Evolutionary conservation across 92 coral and sea anemone genomes (phyloP), one percentile per base, ranked within the genome.

Genomic region (Zoanthus solanderi): DNA sequence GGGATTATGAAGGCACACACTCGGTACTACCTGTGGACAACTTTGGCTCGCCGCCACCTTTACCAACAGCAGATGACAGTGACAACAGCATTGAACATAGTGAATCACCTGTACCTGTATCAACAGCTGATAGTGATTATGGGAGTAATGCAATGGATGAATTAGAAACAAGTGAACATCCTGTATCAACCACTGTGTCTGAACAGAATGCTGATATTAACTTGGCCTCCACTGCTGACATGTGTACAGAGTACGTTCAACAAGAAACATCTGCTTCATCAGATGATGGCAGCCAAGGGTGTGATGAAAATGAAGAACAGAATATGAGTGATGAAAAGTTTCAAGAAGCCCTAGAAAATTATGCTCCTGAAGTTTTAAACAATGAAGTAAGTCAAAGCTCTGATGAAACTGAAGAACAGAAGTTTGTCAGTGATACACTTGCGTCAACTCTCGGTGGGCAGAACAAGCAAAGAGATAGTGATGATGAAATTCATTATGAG

Each of bases 81-180:
- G 85, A 81, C 37, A 67, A 52, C 30, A 79, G 56, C 58, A 81
- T 17, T 71, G 75, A 81, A 0, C 10, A 29, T 66, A 23, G 30
- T 45, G 85, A 45, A 0, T 81, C 85, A 5, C 85, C 85, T 81
- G 75, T 60, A 5, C 74, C 74, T 2, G 58, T 50, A 5, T 73
- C 71, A 50, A 63, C 74, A 44, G 85, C 60, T 23, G 85, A 81
- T 29, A 81, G 85, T 65, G 75, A 81, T 29, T 81, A 66, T 9
- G 85, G 66, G 63, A 81, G 85, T 81, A 81, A 81, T 65, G 61
- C 48, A 7, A 47, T 66, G 75, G 76, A 81, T 46, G 85, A 81
- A 66, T 73, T 37, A 50, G 85, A 81, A 28, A 48, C 47, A 4
- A 23, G 45, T 81, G 85, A 68, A 16, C 60, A 28, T 16, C 61